Evolutionary conservation across 1,140 invertebrate genomes (phyloP).

Genomic region (Battus philenor): DNA sequence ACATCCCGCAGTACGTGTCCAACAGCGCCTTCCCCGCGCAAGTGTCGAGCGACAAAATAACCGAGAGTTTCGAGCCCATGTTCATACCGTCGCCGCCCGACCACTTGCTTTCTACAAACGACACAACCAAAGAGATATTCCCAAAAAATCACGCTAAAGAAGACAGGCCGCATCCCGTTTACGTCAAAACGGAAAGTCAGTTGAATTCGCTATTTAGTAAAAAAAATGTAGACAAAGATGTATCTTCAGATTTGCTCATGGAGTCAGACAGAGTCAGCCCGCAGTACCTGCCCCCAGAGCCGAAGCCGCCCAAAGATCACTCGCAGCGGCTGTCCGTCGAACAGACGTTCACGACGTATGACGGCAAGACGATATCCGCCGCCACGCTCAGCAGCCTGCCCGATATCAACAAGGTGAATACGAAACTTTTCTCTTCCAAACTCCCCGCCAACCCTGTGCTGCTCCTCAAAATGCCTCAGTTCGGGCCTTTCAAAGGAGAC

Average conservation of each 20-base stretch:
- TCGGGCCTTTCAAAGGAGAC: constrained; percentile 83
- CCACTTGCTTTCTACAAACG: constrained; percentile 59
- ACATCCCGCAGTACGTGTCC: constrained; percentile 64
- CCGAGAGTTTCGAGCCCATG: constrained; percentile 82
- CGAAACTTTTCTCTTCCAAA: constrained; percentile 72
- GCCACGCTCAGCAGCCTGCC: constrained; percentile 77
- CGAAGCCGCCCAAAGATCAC: constrained; percentile 59
- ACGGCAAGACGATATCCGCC: constrained; percentile 83
- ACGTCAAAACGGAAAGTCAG: constrained; percentile 56
- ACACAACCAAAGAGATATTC: constrained; percentile 65
- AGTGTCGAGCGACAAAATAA: constrained; percentile 61
- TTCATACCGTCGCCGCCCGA: constrained; percentile 84
- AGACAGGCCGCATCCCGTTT: constrained; percentile 68
- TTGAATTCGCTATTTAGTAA: constrained; percentile 53
- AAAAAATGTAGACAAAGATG: constrained; percentile 54
- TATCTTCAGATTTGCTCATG: constrained; percentile 77
- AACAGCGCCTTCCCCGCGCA: constrained; percentile 56
- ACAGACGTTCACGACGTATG: constrained; percentile 81
- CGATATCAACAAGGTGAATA: constrained; percentile 59
- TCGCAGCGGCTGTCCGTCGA: constrained; percentile 59
- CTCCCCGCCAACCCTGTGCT: constrained; percentile 77
- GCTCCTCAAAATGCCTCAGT: constrained; percentile 81
- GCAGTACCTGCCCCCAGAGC: constrained; percentile 81
- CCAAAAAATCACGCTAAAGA: constrained; percentile 60
- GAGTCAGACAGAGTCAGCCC: constrained; percentile 82